These are phyloP conservation scores for Lathronympha strigana DNA, from an alignment of 2,888 invertebrate genomes.

Conservation along the genomic window DNA sequence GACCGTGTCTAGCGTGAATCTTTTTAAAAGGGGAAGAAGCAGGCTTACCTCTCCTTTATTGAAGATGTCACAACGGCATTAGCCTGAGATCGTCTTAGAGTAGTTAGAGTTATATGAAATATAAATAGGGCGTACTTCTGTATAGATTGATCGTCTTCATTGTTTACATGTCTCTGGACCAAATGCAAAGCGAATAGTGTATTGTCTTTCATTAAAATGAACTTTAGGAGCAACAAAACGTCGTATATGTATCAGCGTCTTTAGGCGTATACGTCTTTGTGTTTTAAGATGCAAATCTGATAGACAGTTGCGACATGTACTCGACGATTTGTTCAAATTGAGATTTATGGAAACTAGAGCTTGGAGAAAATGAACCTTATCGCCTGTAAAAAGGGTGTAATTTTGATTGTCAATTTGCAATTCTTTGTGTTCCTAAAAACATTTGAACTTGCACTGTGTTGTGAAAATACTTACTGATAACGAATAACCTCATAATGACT, in stretches of 20 bases:
- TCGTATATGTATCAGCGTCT: neutral
- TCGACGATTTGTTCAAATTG: constrained; percentile 33
- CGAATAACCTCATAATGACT: neutral
- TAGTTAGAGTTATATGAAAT: no score
- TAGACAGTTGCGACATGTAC: constrained; percentile 28
- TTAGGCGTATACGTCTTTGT: neutral
- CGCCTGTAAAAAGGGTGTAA: neutral
- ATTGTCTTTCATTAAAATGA: constrained; percentile 14
- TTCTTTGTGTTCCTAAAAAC: neutral
- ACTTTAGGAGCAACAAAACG: neutral
- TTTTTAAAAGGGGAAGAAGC: no score
- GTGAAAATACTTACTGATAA: constrained; percentile 1
- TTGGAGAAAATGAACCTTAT: neutral
- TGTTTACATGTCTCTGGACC: neutral
- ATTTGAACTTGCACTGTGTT: no score
- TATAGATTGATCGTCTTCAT: neutral
- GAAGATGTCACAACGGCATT: no score
- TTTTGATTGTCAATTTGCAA: neutral
- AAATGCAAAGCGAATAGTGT: constrained; percentile 30
- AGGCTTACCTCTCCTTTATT: no score
- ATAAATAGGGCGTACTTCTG: no score
- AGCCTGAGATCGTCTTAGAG: no score
- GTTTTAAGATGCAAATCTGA: constrained; percentile 3
- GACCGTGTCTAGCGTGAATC: no score
- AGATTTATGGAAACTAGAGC: constrained; percentile 26